Conservation (phyloP, 2,797 vertebrate species). For the Naso thynnoides region DNA sequence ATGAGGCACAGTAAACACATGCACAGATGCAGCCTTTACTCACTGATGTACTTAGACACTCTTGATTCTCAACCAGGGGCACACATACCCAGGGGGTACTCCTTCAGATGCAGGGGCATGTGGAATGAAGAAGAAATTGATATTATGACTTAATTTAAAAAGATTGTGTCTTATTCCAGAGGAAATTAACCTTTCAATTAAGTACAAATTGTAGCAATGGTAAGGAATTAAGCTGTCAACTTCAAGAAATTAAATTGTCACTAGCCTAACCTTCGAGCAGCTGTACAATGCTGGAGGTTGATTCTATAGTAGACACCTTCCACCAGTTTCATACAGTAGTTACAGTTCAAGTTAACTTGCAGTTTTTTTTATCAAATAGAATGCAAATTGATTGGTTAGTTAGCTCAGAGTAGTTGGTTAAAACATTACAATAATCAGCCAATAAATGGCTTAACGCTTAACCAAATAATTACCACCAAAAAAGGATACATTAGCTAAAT, state of each 20-base stretch:
- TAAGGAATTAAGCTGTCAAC: too few species aligned
- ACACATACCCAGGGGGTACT: neutral
- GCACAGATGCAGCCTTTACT: constrained; percentile 26
- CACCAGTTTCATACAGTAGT: neutral
- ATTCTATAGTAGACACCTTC: neutral
- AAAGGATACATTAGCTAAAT: neutral
- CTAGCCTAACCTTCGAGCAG: too few species aligned
- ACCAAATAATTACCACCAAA: too few species aligned
- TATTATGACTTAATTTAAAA: neutral
- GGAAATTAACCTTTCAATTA: neutral
- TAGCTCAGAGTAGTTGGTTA: neutral
- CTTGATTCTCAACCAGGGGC: constrained; percentile 26
- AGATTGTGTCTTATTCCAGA: neutral
- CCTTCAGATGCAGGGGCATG: neutral
- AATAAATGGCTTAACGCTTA: too few species aligned
- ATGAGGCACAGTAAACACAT: constrained; percentile 67
- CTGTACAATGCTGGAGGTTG: neutral
- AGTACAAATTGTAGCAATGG: neutral
- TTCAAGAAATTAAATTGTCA: too few species aligned
- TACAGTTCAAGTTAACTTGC: neutral
- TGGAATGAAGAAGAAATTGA: neutral
- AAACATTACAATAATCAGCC: too few species aligned
- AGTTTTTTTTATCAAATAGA: neutral
- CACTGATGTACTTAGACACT: constrained; percentile 24
- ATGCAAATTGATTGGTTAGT: neutral